Evolutionary conservation across 2,113 vertebrate species (phyloP), one percentile per base, ranked within the genome.

Genomic region (Solea solea): DNA sequence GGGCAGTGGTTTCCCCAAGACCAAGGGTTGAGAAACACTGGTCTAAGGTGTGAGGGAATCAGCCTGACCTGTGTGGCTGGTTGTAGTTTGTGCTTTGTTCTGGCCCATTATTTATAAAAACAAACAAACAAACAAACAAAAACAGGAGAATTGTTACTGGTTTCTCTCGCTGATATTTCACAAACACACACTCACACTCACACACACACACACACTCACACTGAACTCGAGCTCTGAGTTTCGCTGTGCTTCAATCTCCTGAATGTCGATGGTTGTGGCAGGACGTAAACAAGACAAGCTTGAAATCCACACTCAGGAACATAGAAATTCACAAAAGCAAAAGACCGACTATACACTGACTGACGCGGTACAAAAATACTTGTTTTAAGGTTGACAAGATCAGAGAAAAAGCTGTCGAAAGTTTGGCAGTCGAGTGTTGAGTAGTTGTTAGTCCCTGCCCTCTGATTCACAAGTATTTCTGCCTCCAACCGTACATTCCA

Each of bases 311-410:
- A 74, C 65, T 80, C 74, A 80, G 66, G 61, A 84, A 44, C 40
- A 39, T 53, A 73, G 59, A 82, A 39, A 78, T 80, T 78, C 74
- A 87, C 76, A 48, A 80, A 21, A 87, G 76, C 61, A 64, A 21
- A 21, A 21, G 50, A 81, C 69, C 7, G 65, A 74, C 64, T n/a
- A 16, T 27, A 74, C 68, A 64, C 76, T 56, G 68, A 72, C 68
- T 51, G 66, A 83, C 72, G 71, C 71, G 10, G 53, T 63, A 83
- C 67, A 83, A 87, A 87, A 86, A 77, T 51, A 82, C 81, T 70
- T 11, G 55, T 74, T 57, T 21, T 72, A 56, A 81, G 46, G 71
- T 65, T 1, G 55, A 81, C 10, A 51, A 61, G 16, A 44, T 69
- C 28, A 21, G 64, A 78, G 67, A 27, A 46, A 70, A 66, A 53